Conservation (phyloP, 1,140 invertebrate species). For the Magallana ariakensis region DNA sequence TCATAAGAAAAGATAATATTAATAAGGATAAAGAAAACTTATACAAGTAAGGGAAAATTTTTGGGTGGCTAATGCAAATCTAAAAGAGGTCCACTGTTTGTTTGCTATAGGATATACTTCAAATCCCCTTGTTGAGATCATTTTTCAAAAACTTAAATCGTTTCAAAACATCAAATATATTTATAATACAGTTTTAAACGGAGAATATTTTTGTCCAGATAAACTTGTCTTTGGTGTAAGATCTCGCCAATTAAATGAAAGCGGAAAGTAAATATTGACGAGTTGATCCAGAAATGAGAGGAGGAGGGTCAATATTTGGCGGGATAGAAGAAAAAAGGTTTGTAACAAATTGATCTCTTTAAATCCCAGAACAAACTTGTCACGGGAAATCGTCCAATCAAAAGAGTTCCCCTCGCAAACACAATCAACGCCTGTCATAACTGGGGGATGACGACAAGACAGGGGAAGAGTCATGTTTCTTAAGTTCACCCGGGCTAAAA, state of each 20-base stretch:
- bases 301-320: conserved; percentile 33
- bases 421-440: conserved; percentile 15
- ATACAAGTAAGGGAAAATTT: neutral
- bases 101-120: neutral
- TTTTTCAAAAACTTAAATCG: conserved; percentile 30
- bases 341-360: conserved; percentile 37
- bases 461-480: conserved; percentile 23
- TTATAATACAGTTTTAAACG: conserved; percentile 27
- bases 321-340: conserved; percentile 26
- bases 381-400: conserved; percentile 20
- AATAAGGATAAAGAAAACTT: neutral
- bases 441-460: neutral
- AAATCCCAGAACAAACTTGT: conserved; percentile 28
- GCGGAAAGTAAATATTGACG: conserved; percentile 23
- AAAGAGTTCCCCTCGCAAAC: conserved; percentile 1
- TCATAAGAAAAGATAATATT: neutral
- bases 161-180: conserved; percentile 36
- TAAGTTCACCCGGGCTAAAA: neutral
- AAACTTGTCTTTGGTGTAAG: conserved; percentile 31
- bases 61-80: neutral
- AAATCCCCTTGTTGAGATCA: conserved; percentile 12
- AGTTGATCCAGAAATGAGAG: conserved; percentile 22
- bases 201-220: conserved; percentile 14
- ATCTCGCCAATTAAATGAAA: conserved; percentile 34
- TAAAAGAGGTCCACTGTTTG: neutral